Evolutionary conservation across 2,113 vertebrate genomes (phyloP).

Genomic region (Psilopsiagon aymara): DNA sequence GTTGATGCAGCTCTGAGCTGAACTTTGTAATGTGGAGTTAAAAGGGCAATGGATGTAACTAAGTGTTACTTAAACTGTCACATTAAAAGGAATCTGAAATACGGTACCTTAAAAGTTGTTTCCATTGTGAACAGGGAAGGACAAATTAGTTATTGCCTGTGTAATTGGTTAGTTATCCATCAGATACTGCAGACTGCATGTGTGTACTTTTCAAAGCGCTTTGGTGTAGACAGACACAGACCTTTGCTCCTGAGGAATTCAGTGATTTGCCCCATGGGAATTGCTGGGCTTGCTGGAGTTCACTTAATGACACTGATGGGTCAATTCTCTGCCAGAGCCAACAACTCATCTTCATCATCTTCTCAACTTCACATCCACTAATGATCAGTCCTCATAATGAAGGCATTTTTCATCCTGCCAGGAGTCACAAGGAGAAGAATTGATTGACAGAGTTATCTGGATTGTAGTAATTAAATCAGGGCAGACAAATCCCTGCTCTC

Average conservation of each 20-base stretch:
- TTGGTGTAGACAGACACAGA: conserved; percentile 53
- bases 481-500: conserved; percentile 74
- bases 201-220: conserved; percentile 47
- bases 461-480: conserved; percentile 76
- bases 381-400: conserved; percentile 74
- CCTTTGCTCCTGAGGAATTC: conserved; percentile 65
- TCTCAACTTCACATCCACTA: conserved; percentile 74
- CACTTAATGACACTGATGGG: conserved; percentile 70
- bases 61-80: conserved; percentile 27
- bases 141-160: conserved; percentile 5
- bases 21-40: neutral
- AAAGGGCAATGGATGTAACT: conserved; percentile 36
- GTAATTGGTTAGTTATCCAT: conserved; percentile 65
- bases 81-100: conserved; percentile 40
- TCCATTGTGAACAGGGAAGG: conserved; percentile 32
- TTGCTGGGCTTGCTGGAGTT: conserved; percentile 26
- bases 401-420: conserved; percentile 76
- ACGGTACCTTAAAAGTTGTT: conserved; percentile 1
- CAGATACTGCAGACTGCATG: conserved; percentile 39
- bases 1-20: neutral
- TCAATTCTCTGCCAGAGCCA: conserved; percentile 71
- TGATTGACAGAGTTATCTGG: conserved; percentile 78
- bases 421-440: conserved; percentile 74
- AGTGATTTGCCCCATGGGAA: conserved; percentile 53
- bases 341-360: conserved; percentile 75